phyloP scores from a whole-genome alignment of 2,797 vertebrate species.

The Sebastes vulpes region DNA sequence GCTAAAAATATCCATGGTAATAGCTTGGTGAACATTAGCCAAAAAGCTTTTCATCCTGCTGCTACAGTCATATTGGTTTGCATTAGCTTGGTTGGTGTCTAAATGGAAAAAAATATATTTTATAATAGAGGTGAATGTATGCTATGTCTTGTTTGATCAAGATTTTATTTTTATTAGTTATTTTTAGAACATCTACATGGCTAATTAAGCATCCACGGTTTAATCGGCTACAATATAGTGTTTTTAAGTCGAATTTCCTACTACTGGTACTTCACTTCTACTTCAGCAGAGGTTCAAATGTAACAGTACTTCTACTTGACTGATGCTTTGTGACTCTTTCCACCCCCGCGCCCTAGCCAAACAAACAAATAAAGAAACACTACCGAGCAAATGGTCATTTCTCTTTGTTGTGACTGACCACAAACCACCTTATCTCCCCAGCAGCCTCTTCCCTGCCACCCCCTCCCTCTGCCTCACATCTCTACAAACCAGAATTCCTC shows the following conservation, averaged over 20 bases:
- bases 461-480: constrained; percentile 45
- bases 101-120: background rate
- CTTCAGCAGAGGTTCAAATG: background rate
- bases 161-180: background rate
- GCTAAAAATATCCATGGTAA: constrained; percentile 10
- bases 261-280: background rate
- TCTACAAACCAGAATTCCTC: constrained; percentile 65
- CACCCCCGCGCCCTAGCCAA: constrained; percentile 43
- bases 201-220: background rate
- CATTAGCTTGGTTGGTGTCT: constrained; percentile 13
- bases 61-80: constrained; percentile 12
- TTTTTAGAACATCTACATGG: background rate
- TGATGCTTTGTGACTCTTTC: constrained; percentile 17
- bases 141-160: background rate
- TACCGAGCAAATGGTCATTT: constrained; percentile 72
- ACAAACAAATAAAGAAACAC: constrained; percentile 76
- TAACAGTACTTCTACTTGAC: constrained; percentile 5
- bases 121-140: background rate
- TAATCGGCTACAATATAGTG: background rate
- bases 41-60: constrained; percentile 24
- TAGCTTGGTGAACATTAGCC: constrained; percentile 24
- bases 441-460: constrained; percentile 28
- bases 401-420: constrained; percentile 78
- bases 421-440: constrained; percentile 66
- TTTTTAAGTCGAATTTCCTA: background rate